Base-by-base conservation (phyloP, 2,888 invertebrate genomes). In the Oconnorella tubifera region DNA sequence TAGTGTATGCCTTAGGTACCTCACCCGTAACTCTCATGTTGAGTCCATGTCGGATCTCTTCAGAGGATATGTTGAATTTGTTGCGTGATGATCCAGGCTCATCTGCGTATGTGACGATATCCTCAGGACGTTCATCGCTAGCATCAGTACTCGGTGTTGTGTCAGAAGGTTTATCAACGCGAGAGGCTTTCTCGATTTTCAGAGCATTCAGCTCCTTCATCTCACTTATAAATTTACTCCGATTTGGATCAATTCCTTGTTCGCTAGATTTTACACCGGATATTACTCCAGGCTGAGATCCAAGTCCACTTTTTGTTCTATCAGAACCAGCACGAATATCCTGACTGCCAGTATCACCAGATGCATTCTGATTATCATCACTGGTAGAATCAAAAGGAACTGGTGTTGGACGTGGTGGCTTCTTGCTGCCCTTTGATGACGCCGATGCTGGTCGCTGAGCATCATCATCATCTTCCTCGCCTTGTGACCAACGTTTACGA, bases 1-100 rank as follows among this genome's bases (percentile, higher is more conserved):
- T 57, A 10, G 32, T 66, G 64, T 67, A 73, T 29, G 73, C 72
- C 51, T 73, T 73, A 2, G 73, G 73, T 19, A 61, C 63, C 33
- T 69, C 66, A 3, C 69, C 72, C 3, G 68, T 67, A 6, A 73
- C 73, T 27, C 66, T 53, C 64, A 73, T 64, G 33, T 68, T 68
- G 19, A 72, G 50, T 10, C 67, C 69, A n/a, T 33, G 49, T 14
- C 59, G 23, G 27, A 59, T 40, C 3, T 14, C 59, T 6, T 49
- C 59, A 1, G 19, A 10, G 0, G 49, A 59, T n/a, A 33, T 28
- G 50, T 25, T 31, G 27, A 27, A 48, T 23, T 3, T 59, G 27
- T 14, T 1, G 14, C 27, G 40, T 28, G 27, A 4, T 2, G 14
- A 23, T 40, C 49, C 40, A 3, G 59, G 40, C 31, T 59, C 59